A percentile compares a stretch with the other conserved stretches of the same genome.
phyloP scores from a whole-genome alignment of 1,140 invertebrate genomes.

The Bombus waltoni region DNA sequence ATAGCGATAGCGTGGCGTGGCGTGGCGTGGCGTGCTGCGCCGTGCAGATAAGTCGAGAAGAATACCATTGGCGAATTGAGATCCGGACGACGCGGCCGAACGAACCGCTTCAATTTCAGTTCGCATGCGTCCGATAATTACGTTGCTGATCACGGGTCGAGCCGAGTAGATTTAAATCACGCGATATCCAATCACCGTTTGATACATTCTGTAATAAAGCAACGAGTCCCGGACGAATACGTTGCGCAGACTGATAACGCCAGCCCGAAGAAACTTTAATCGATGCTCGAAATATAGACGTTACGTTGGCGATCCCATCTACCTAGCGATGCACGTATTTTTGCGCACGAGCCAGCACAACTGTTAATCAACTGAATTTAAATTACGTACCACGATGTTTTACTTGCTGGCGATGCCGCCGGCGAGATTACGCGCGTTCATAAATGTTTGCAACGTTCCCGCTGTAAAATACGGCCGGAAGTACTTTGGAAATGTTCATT shows the following conservation, averaged over 20 bases:
- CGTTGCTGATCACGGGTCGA: neutral
- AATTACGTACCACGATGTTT: neutral
- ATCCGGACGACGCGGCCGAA: neutral
- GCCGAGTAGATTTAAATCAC: neutral
- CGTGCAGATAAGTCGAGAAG: neutral
- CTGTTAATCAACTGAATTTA: constrained; percentile 18
- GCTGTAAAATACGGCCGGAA: neutral
- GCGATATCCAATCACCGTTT: neutral
- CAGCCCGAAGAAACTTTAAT: neutral
- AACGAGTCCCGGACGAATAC: neutral
- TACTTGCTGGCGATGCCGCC: neutral
- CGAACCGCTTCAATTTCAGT: neutral
- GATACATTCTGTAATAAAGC: constrained; percentile 8
- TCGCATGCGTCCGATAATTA: constrained; percentile 3
- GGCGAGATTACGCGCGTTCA: constrained; percentile 8
- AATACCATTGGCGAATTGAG: neutral
- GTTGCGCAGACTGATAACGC: neutral
- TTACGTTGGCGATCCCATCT: neutral
- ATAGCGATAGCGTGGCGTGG: neutral
- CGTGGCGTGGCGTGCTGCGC: neutral
- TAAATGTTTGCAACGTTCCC: neutral
- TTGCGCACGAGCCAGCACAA: neutral
- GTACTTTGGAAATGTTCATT: neutral
- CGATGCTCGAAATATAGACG: neutral
- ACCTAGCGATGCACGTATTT: neutral